phyloP scores from a whole-genome alignment of 2,113 vertebrate species.

The Chaenogobius annularis region DNA sequence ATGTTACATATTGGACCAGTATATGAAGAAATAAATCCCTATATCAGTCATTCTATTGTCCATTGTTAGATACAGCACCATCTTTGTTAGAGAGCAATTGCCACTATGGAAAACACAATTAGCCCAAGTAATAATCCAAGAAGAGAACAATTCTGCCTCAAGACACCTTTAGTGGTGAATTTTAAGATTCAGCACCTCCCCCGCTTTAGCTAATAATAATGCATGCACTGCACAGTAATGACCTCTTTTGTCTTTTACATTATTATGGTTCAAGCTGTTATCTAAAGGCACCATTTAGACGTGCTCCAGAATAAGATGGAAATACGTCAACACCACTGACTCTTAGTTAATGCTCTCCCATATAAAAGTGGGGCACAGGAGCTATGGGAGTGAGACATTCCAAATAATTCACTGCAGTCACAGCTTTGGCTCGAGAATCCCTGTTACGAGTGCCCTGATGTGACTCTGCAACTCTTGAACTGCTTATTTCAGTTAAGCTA shows the following conservation, averaged over 20 bases:
- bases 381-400: conserved; percentile 58
- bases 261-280: conserved; percentile 32
- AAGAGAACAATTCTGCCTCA: neutral
- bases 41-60: too few species aligned
- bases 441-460: conserved; percentile 48
- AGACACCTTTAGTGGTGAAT: neutral
- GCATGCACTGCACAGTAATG: neutral
- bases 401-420: conserved; percentile 54
- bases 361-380: conserved; percentile 55
- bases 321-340: conserved; percentile 46
- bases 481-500: conserved; percentile 24
- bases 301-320: conserved; percentile 36
- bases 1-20: too few species aligned
- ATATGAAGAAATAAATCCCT: too few species aligned
- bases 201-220: neutral
- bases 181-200: conserved; percentile 23
- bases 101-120: neutral
- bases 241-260: conserved; percentile 33
- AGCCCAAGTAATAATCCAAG: conserved; percentile 3
- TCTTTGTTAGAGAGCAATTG: neutral
- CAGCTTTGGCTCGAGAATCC: conserved; percentile 35
- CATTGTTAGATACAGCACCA: too few species aligned
- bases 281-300: conserved; percentile 5
- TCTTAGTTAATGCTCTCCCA: conserved; percentile 52
- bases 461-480: conserved; percentile 43